These are phyloP conservation scores for Elysia crispata DNA, from an alignment of 2,888 invertebrate species.

Conservation along the genomic window DNA sequence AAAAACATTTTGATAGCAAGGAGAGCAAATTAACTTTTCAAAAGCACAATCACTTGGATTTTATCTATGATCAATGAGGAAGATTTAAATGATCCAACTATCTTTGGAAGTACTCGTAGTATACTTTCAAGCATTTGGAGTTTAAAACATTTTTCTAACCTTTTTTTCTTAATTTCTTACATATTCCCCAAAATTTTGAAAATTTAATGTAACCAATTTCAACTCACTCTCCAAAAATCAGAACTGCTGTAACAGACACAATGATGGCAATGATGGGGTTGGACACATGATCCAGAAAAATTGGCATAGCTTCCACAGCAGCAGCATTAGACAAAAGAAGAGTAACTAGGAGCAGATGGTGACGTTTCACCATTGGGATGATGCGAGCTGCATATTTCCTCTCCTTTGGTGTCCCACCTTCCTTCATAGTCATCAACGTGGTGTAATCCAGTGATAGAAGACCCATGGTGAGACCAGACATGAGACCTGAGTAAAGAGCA, in stretches of 20 bases:
- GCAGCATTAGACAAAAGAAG: conserved; percentile 75
- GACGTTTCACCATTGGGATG: conserved; percentile 73
- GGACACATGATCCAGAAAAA: conserved; percentile 74
- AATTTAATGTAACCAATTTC: too few relatives aligned
- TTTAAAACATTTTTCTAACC: too few relatives aligned
- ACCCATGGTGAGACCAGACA: conserved; percentile 77
- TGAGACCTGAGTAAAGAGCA: conserved; percentile 74
- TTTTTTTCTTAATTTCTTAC: too few relatives aligned
- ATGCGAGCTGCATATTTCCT: conserved; percentile 72
- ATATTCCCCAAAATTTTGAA: too few relatives aligned
- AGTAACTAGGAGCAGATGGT: conserved; percentile 76
- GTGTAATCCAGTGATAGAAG: conserved; percentile 74
- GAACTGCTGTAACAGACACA: conserved; percentile 75
- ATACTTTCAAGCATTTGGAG: too few relatives aligned
- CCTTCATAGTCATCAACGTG: conserved; percentile 72
- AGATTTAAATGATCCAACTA: too few relatives aligned
- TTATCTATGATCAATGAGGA: too few relatives aligned
- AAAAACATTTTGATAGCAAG: not conserved
- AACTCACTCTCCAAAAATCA: conserved; percentile 77
- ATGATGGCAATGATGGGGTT: conserved; percentile 73
- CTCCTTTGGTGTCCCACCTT: conserved; percentile 71
- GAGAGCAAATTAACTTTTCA: not conserved
- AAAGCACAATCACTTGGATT: not conserved
- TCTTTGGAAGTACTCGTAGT: too few relatives aligned
- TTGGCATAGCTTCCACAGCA: conserved; percentile 77